Evolutionary conservation across 2,113 vertebrate species (phyloP).

Genomic region (Tretioscincus oriximinensis): DNA sequence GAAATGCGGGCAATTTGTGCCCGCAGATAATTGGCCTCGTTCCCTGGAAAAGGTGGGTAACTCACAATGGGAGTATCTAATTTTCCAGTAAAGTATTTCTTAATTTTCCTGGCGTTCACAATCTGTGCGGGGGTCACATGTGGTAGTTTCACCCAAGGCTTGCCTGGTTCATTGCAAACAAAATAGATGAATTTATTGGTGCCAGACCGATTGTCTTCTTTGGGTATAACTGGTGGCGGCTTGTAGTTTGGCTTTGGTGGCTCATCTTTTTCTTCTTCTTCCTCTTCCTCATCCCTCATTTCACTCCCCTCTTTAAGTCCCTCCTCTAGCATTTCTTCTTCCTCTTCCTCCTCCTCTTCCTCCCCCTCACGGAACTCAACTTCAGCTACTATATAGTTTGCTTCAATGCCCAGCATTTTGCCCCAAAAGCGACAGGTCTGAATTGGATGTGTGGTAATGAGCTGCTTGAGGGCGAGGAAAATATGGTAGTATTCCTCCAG

Average conservation of each 20-base stretch:
- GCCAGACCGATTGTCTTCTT: conserved; percentile 81
- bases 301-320: conserved; percentile 43
- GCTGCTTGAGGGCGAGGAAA: conserved; percentile 87
- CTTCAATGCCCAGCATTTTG: conserved; percentile 85
- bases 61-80: conserved; percentile 81
- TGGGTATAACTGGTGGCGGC: conserved; percentile 77
- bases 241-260: conserved; percentile 79
- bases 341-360: conserved; percentile 78
- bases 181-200: conserved; percentile 90
- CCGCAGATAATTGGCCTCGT: conserved; percentile 89
- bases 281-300: conserved; percentile 36
- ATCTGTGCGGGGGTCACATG: conserved; percentile 88
- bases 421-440: conserved; percentile 91
- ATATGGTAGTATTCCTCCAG: conserved; percentile 86
- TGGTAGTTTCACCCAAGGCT: conserved; percentile 87
- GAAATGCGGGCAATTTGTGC: conserved; percentile 95
- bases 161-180: conserved; percentile 88
- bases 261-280: conserved; percentile 62
- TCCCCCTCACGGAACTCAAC: conserved; percentile 80
- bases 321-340: conserved; percentile 64
- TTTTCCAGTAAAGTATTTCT: conserved; percentile 87
- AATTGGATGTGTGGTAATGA: conserved; percentile 77
- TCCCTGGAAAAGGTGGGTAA: conserved; percentile 92
- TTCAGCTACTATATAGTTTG: conserved; percentile 90
- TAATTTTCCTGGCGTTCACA: conserved; percentile 82